Conservation (phyloP, 2,113 vertebrate species). For the Chamaetylas fuelleborni region DNA sequence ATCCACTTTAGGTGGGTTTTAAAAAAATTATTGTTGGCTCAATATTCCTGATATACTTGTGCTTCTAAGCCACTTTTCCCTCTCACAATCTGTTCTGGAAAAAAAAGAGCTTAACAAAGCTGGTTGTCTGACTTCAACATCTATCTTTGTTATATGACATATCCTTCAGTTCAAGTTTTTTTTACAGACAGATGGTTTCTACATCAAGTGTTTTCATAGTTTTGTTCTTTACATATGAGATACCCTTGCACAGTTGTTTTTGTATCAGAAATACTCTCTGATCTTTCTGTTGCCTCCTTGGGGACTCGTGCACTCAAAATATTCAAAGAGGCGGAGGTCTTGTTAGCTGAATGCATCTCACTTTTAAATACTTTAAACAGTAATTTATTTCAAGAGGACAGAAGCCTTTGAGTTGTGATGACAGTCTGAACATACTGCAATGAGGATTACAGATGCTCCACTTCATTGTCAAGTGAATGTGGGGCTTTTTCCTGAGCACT, state of each 20-base stretch:
- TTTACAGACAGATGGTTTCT: not conserved
- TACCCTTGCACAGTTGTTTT: not conserved
- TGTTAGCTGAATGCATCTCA: not conserved
- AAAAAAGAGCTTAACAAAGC: not conserved
- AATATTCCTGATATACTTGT: not conserved
- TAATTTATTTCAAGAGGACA: slow-evolving; percentile 6
- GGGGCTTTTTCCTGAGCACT: not conserved
- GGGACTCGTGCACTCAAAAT: not conserved
- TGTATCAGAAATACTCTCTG: not conserved
- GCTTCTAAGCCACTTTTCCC: not conserved
- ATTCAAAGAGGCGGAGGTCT: not conserved
- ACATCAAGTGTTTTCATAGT: not conserved
- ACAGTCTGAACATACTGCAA: not conserved
- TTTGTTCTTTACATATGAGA: not conserved
- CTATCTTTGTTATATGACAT: not conserved
- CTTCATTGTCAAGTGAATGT: not conserved
- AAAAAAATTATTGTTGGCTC: not conserved
- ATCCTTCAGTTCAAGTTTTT: not conserved
- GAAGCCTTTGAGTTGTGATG: not conserved
- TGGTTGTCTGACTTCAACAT: not conserved
- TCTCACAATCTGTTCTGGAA: not conserved
- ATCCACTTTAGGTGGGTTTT: not conserved
- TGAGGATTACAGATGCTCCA: not conserved
- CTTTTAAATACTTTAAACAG: not conserved
- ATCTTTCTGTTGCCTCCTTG: not conserved